phyloP scores from a whole-genome alignment of 2,797 vertebrate genomes.

The Intellagama lesueurii region DNA sequence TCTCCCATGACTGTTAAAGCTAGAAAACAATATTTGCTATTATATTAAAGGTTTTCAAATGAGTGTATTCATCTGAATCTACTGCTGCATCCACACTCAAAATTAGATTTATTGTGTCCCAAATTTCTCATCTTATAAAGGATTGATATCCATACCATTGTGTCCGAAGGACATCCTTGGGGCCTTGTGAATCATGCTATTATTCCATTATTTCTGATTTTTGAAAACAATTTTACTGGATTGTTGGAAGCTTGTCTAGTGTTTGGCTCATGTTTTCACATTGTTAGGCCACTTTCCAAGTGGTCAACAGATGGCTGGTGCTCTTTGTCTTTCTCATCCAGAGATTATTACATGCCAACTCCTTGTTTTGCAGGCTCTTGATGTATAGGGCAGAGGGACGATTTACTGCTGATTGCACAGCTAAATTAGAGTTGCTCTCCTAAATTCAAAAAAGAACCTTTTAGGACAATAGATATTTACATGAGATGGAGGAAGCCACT shows the following conservation, averaged over 20 bases:
- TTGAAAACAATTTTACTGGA: background rate
- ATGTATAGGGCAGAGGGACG: background rate
- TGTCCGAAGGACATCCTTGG: background rate
- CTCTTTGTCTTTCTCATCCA: slow-evolving; percentile 40
- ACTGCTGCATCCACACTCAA: slow-evolving; percentile 9
- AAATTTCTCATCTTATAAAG: slow-evolving; percentile 26
- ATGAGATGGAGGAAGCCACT: background rate
- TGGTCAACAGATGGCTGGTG: slow-evolving; percentile 42
- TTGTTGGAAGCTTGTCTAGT: slow-evolving; percentile 4
- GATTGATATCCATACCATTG: background rate
- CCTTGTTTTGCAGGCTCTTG: slow-evolving; percentile 24
- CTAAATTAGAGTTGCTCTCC: slow-evolving; percentile 13
- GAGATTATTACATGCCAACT: slow-evolving; percentile 32
- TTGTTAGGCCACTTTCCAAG: slow-evolving; percentile 32
- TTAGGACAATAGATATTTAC: slow-evolving; percentile 2
- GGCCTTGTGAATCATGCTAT: slow-evolving; percentile 7
- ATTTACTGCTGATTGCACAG: slow-evolving; percentile 1
- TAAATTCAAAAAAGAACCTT: slow-evolving; percentile 11
- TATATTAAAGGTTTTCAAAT: slow-evolving; percentile 19
- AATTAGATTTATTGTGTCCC: background rate
- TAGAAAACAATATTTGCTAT: slow-evolving; percentile 5
- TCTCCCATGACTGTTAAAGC: slow-evolving; percentile 5
- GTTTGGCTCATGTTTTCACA: slow-evolving; percentile 15
- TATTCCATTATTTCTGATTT: slow-evolving; percentile 28
- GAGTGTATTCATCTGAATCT: background rate